Percentiles rank a stretch among this genome's conserved stretches.
phyloP scores from a whole-genome alignment of 2,797 vertebrate species.

The Mormyrops boulengeri region DNA sequence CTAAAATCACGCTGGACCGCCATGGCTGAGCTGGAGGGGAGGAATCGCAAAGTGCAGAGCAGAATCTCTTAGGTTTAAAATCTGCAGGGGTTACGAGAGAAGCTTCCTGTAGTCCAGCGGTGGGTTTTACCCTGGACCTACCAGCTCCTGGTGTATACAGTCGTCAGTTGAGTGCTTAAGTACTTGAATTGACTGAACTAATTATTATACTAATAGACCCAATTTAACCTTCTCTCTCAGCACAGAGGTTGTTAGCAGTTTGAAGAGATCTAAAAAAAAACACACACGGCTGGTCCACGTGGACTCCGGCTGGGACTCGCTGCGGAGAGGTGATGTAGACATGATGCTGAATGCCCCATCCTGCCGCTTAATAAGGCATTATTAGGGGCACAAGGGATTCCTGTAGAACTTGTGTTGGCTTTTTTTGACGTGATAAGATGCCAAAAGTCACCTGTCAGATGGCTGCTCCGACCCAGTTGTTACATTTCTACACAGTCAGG shows the following conservation, averaged over 20 bases:
- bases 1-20: not conserved
- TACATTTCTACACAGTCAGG: not conserved
- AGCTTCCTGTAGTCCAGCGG: not conserved
- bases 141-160: not conserved
- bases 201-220: not conserved
- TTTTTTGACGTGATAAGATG: not conserved
- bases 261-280: not conserved
- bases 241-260: conserved; percentile 6
- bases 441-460: not conserved
- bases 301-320: not conserved
- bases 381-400: not conserved
- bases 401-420: not conserved
- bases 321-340: not conserved
- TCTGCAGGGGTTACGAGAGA: not conserved
- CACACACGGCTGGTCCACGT: not conserved
- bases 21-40: not conserved
- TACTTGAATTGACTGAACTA: not conserved
- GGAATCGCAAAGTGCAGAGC: not conserved
- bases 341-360: not conserved
- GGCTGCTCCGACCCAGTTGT: not conserved
- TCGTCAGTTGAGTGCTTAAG: not conserved
- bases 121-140: not conserved
- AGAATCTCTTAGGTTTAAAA: not conserved
- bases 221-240: not conserved
- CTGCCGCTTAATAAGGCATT: not conserved